A percentile compares a stretch with the other conserved stretches of the same genome.
phyloP scores from a whole-genome alignment of 1,140 invertebrate genomes.

The Papilio xuthus region DNA sequence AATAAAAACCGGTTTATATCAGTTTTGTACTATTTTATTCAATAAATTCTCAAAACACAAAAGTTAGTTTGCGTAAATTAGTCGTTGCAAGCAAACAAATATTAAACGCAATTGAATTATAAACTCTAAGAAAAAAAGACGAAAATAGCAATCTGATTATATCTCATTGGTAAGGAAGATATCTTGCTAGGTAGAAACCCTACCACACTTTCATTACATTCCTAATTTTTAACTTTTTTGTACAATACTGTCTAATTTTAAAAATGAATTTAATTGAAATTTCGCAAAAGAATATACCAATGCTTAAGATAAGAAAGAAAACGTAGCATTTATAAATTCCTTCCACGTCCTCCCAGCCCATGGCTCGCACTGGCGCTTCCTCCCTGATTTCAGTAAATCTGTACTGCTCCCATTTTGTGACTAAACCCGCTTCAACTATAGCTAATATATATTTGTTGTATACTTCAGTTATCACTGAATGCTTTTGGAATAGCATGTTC shows the following conservation, averaged over 20 bases:
- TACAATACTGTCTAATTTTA: slow-evolving; percentile 1
- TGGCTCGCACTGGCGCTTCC: slow-evolving; percentile 45
- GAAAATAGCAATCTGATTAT: neutral
- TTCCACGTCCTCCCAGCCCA: slow-evolving; percentile 49
- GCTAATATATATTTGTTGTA: slow-evolving; percentile 41
- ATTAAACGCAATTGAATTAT: neutral
- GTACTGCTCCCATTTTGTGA: slow-evolving; percentile 53
- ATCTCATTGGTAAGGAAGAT: too few species aligned
- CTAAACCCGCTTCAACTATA: slow-evolving; percentile 43
- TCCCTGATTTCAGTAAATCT: slow-evolving; percentile 49
- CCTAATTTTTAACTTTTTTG: slow-evolving; percentile 10
- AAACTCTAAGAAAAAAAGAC: neutral
- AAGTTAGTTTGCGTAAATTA: neutral
- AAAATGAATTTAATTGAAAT: slow-evolving; percentile 38
- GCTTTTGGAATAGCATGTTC: slow-evolving; percentile 62
- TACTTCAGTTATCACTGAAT: slow-evolving; percentile 60
- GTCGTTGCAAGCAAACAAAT: too few species aligned
- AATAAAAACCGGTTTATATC: neutral
- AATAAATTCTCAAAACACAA: neutral
- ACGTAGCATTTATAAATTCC: slow-evolving; percentile 64
- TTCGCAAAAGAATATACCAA: slow-evolving; percentile 59
- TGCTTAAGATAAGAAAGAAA: slow-evolving; percentile 48
- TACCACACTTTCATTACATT: neutral
- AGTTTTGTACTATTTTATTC: neutral
- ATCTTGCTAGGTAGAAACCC: neutral